phyloP scores from a whole-genome alignment of 1,140 invertebrate genomes.

The Procambarus clarkii region DNA sequence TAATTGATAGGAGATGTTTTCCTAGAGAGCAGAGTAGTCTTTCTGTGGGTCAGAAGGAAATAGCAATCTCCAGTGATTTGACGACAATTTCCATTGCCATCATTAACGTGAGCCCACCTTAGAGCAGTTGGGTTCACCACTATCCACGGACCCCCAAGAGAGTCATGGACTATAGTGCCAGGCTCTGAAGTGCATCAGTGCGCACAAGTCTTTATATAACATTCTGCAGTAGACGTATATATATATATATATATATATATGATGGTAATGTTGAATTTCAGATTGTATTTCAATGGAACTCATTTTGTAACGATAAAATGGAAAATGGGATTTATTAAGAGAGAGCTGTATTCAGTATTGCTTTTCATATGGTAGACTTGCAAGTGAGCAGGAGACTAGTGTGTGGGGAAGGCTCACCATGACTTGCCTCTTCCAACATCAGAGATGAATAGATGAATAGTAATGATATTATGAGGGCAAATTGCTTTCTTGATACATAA shows the following conservation, averaged over 20 bases:
- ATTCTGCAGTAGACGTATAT: slow-evolving; percentile 28
- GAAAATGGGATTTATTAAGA: not conserved
- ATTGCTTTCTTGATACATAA: slow-evolving; percentile 30
- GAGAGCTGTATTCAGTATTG: slow-evolving; percentile 16
- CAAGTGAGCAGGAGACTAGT: slow-evolving; percentile 35
- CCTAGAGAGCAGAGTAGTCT: slow-evolving; percentile 64
- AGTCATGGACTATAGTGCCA: slow-evolving; percentile 16
- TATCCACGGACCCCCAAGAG: slow-evolving; percentile 5
- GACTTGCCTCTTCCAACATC: slow-evolving; percentile 21
- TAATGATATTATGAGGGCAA: slow-evolving; percentile 22
- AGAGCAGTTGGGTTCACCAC: not conserved
- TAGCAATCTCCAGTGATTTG: slow-evolving; percentile 8
- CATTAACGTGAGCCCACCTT: not conserved
- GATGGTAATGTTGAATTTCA: slow-evolving; percentile 20
- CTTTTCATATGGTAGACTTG: slow-evolving; percentile 18
- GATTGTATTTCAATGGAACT: not conserved
- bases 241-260: too few species aligned
- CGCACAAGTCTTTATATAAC: slow-evolving; percentile 24
- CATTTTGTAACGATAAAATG: not conserved
- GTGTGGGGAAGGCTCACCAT: slow-evolving; percentile 21
- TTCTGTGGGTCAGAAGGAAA: slow-evolving; percentile 31
- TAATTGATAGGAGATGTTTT: slow-evolving; percentile 31
- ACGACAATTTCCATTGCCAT: slow-evolving; percentile 15
- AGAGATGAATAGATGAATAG: not conserved
- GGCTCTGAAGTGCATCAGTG: slow-evolving; percentile 19